These are phyloP conservation scores for Panagrolaimus sp. DNA, from an alignment of 1,140 invertebrate genomes.

Conservation along the genomic window DNA sequence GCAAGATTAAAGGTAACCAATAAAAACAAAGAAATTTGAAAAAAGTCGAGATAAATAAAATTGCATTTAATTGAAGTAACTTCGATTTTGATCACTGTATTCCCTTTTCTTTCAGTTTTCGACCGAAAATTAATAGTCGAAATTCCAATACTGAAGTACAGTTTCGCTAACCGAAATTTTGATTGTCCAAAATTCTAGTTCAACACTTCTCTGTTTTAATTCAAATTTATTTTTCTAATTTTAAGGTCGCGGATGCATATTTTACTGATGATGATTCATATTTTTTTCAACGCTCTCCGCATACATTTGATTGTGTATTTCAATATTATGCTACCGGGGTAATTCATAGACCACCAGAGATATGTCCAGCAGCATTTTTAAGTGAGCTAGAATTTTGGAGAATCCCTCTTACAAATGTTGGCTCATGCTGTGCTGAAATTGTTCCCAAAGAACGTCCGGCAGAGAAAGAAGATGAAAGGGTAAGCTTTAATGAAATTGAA, in stretches of 20 bases:
- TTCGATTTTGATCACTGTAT: too few relatives aligned
- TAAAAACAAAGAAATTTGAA: too few relatives aligned
- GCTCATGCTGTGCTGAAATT: constrained; percentile 52
- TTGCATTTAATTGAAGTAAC: too few relatives aligned
- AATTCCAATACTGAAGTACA: too few relatives aligned
- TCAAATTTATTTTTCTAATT: not conserved
- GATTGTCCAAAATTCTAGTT: too few relatives aligned
- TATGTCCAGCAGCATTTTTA: constrained; percentile 53
- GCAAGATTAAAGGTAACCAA: constrained; percentile 40
- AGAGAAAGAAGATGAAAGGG: constrained; percentile 46
- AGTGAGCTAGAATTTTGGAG: constrained; percentile 55
- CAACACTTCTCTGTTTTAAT: too few relatives aligned
- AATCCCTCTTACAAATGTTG: constrained; percentile 49
- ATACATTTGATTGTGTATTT: constrained; percentile 50
- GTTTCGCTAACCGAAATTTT: too few relatives aligned
- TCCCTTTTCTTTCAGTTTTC: too few relatives aligned
- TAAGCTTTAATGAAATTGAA: too few relatives aligned
- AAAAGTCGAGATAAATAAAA: too few relatives aligned
- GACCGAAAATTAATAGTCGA: too few relatives aligned
- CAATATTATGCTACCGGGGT: constrained; percentile 57
- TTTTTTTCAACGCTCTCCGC: constrained; percentile 54
- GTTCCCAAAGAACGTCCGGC: constrained; percentile 41
- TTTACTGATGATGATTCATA: constrained; percentile 41
- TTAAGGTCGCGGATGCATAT: constrained; percentile 55
- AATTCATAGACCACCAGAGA: constrained; percentile 51